These are phyloP conservation scores for Anticlea derivata DNA, from an alignment of 2,888 invertebrate genomes.

Conservation along the genomic window DNA sequence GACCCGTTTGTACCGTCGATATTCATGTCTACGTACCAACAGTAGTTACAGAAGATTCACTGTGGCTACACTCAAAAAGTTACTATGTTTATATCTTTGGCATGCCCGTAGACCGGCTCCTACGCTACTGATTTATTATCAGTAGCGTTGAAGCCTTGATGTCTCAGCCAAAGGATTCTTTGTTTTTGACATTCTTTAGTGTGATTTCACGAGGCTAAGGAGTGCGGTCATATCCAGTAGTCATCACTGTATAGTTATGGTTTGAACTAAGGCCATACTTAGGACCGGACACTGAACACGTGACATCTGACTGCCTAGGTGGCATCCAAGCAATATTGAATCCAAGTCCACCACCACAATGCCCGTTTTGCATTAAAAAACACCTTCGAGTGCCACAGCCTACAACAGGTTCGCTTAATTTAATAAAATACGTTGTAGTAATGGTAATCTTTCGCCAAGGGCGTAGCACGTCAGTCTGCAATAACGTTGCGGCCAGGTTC, in stretches of 20 bases:
- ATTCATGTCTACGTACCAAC: slow-evolving; percentile 56
- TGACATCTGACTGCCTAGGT: background rate
- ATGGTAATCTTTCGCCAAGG: slow-evolving; percentile 80
- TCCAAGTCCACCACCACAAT: slow-evolving; percentile 4
- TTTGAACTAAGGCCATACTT: too few species aligned
- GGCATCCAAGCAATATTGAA: background rate
- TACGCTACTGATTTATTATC: too few species aligned
- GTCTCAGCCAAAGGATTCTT: too few species aligned
- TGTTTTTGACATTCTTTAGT: too few species aligned
- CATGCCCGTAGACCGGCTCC: too few species aligned
- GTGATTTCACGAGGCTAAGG: too few species aligned
- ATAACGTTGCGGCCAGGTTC: slow-evolving; percentile 57
- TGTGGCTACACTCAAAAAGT: too few species aligned
- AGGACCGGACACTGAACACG: background rate
- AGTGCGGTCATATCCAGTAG: too few species aligned
- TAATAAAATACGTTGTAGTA: slow-evolving; percentile 78
- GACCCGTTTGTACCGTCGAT: slow-evolving; percentile 73
- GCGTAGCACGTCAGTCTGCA: slow-evolving; percentile 70
- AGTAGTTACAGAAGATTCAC: slow-evolving; percentile 13
- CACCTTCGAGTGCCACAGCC: slow-evolving; percentile 11
- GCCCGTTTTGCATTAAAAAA: slow-evolving; percentile 1
- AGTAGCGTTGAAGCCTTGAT: too few species aligned
- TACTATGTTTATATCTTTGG: too few species aligned
- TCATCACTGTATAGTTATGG: too few species aligned
- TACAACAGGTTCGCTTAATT: slow-evolving; percentile 66